Evolutionary conservation across 2,888 invertebrate species (phyloP), one percentile per base, ranked within the genome.

Genomic region (Pollenia labialis): DNA sequence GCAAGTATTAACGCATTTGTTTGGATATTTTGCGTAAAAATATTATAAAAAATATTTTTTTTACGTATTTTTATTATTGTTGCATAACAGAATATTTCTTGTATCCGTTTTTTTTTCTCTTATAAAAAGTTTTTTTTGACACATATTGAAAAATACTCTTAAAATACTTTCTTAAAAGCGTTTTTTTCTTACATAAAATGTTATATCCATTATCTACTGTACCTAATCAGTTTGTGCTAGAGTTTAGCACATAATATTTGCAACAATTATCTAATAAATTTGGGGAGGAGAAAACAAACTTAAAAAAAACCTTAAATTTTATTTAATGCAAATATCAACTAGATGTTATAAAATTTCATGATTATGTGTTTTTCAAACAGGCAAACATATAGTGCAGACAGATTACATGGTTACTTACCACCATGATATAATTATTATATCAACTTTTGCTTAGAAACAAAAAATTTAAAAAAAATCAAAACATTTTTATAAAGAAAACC

Each of bases 341-440:
- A 52, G 50, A 23, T 52, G 52, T 75, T 74, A 58, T 66, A 66
- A 75, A 68, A 58, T 75, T 75, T 58, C 18, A 60, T 52, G 32
- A 18, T 23, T 48, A 42, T 62, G 64, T 64, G 64, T 64, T 69
- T 76, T 76, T 44, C 64, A 75, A 62, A 75, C 68, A 68, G 48
- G 56, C 64, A 54, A n/a, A 32, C 7, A 68, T 12, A 40, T 12
- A 32, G 32, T 32, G 32, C 42, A 48, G 48, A 48, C 60, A 82
- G 76, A 72, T 84, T 84, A 84, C 84, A 79, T 79, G 64, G 52
- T 68, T 79, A 54, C 46, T 79, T 79, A 42, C 46, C 79, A 79
- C 12, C 85, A 74, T 85, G 85, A 85, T 81, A 85, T 85, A 85
- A 85, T 85, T 77, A 85, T 85, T 85, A 81, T 74, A 81, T 66